A percentile compares a stretch with the other conserved stretches of the same genome.
These are phyloP conservation scores for Mesitornis unicolor DNA, from an alignment of 2,113 vertebrate genomes.

Conservation along the genomic window DNA sequence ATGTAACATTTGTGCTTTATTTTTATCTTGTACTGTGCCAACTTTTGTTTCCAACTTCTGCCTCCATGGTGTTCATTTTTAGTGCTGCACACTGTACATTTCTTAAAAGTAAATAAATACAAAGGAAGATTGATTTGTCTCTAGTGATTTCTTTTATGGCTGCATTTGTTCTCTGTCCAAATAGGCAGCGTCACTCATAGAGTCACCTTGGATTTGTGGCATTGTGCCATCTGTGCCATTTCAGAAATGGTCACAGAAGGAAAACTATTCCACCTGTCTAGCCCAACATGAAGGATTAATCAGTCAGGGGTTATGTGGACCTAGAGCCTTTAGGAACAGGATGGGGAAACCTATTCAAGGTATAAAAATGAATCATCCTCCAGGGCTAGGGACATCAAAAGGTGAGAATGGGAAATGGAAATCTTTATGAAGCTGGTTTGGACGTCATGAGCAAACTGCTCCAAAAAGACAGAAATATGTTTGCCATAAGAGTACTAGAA, in stretches of 20 bases:
- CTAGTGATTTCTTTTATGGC: background rate
- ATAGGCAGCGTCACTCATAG: background rate
- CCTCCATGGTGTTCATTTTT: background rate
- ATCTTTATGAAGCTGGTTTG: background rate
- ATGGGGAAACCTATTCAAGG: background rate
- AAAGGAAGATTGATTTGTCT: background rate
- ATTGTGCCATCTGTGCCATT: background rate
- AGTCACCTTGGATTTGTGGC: background rate
- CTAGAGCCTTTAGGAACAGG: background rate
- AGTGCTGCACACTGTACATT: background rate
- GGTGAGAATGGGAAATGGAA: background rate
- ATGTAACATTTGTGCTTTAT: background rate
- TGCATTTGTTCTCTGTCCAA: background rate
- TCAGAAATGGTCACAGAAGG: background rate
- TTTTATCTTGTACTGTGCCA: background rate
- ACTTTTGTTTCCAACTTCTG: background rate
- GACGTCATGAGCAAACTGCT: background rate
- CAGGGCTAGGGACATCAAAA: background rate
- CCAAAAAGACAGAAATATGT: background rate
- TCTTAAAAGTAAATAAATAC: background rate
- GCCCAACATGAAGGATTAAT: background rate
- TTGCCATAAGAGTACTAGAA: background rate
- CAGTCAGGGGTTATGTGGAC: background rate
- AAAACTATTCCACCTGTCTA: background rate
- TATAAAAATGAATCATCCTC: background rate